These are phyloP conservation scores for Tenebrosternarchus preto DNA, from an alignment of 2,113 vertebrate species.

Conservation along the genomic window DNA sequence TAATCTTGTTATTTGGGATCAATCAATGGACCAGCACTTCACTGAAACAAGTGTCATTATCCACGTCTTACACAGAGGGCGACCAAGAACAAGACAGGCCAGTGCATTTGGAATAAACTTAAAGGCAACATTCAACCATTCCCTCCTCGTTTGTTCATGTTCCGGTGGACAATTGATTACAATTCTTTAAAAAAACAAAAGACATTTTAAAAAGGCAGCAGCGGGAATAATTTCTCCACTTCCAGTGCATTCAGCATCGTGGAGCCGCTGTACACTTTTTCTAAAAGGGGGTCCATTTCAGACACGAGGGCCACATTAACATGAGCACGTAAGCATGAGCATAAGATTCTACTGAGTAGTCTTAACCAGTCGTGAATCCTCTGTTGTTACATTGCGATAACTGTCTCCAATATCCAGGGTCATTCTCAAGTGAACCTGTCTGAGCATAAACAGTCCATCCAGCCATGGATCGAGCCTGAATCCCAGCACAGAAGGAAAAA, in stretches of 20 bases:
- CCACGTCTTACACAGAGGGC: slow-evolving; percentile 55
- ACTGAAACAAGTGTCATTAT: slow-evolving; percentile 64
- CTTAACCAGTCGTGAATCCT: too few relatives aligned
- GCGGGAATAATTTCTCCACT: neutral
- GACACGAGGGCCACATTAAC: too few relatives aligned
- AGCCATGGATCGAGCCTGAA: too few relatives aligned
- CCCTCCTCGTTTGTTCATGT: neutral
- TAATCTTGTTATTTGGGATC: slow-evolving; percentile 70
- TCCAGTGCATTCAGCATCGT: neutral
- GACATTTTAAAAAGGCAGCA: neutral
- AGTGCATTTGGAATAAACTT: slow-evolving; percentile 27
- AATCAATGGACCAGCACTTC: slow-evolving; percentile 56
- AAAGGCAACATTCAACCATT: neutral
- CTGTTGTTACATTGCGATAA: too few relatives aligned
- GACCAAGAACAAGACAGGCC: slow-evolving; percentile 29
- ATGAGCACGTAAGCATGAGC: too few relatives aligned
- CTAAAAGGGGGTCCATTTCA: too few relatives aligned
- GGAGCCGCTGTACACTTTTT: neutral
- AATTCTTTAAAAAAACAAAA: neutral
- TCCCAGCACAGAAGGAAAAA: too few relatives aligned
- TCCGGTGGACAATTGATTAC: neutral
- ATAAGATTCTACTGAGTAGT: too few relatives aligned
- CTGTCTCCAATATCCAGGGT: too few relatives aligned
- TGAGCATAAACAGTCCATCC: too few relatives aligned
- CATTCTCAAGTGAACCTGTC: too few relatives aligned